Evolutionary conservation across 2,888 invertebrate genomes (phyloP).

Genomic region (Cybosia mesomella): DNA sequence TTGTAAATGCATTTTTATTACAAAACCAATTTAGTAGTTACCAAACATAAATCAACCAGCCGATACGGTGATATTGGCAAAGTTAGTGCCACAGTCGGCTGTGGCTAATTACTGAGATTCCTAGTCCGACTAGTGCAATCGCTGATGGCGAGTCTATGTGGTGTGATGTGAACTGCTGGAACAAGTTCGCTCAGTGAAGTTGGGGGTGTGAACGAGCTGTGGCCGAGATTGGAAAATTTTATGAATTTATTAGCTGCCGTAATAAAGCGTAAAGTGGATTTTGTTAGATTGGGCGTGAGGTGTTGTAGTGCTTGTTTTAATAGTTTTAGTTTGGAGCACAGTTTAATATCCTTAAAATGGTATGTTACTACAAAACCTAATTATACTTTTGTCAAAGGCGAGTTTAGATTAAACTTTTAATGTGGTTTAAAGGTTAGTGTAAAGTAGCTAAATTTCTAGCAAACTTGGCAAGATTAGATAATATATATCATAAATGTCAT

Average conservation of each 20-base stretch:
- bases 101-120: constrained; percentile 39
- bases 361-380: background rate
- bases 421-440: no score
- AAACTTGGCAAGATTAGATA: no score
- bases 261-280: background rate
- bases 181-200: constrained; percentile 9
- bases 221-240: constrained; percentile 2
- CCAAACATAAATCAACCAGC: constrained; percentile 53
- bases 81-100: constrained; percentile 40
- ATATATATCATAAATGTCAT: no score
- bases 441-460: no score
- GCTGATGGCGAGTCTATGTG: constrained; percentile 5
- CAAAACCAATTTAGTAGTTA: constrained; percentile 36
- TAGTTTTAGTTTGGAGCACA: background rate
- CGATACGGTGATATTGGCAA: constrained; percentile 48
- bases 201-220: background rate
- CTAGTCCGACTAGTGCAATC: constrained; percentile 20
- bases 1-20: constrained; percentile 21
- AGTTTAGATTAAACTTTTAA: no score
- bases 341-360: background rate
- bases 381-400: background rate
- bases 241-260: background rate
- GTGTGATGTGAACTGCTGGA: constrained; percentile 30
- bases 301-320: background rate
- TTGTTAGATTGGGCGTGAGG: background rate